phyloP scores from a whole-genome alignment of 2,888 invertebrate genomes.

The Phymatocera aterrima region DNA sequence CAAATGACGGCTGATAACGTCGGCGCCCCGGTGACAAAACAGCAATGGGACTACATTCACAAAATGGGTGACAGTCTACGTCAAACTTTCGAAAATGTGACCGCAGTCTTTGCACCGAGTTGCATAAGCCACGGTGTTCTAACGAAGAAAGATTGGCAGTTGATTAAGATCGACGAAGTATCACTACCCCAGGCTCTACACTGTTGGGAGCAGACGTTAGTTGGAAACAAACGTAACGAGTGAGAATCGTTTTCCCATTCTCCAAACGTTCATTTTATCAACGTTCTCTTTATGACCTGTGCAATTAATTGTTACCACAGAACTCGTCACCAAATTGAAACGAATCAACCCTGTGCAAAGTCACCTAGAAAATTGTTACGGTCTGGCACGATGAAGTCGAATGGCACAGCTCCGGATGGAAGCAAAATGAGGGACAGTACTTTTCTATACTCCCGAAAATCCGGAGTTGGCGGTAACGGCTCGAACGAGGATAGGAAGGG shows the following conservation, averaged over 20 bases:
- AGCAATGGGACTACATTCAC: constrained; percentile 96
- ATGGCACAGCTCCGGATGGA: constrained; percentile 62
- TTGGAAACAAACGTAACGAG: constrained; percentile 58
- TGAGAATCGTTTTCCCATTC: constrained; percentile 49
- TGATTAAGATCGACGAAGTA: constrained; percentile 89
- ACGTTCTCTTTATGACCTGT: background rate
- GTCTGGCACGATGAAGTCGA: constrained; percentile 63
- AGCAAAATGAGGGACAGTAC: constrained; percentile 55
- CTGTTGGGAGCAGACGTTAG: constrained; percentile 87
- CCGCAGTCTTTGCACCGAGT: constrained; percentile 94
- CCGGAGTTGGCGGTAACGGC: constrained; percentile 53
- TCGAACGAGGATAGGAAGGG: constrained; percentile 60
- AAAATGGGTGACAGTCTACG: constrained; percentile 91
- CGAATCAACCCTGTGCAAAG: constrained; percentile 66
- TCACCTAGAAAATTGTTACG: constrained; percentile 63
- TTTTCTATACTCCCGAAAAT: constrained; percentile 58
- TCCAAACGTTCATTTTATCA: background rate
- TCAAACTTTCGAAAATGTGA: constrained; percentile 88
- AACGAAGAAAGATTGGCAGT: constrained; percentile 91
- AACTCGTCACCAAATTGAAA: constrained; percentile 63
- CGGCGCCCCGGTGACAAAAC: constrained; percentile 90
- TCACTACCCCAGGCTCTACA: constrained; percentile 89
- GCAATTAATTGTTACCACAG: constrained; percentile 57
- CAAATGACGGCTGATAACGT: constrained; percentile 96
- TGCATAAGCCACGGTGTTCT: constrained; percentile 95